Evolutionary conservation across 2,888 invertebrate genomes (phyloP).

Genomic region (Trilocha varians): DNA sequence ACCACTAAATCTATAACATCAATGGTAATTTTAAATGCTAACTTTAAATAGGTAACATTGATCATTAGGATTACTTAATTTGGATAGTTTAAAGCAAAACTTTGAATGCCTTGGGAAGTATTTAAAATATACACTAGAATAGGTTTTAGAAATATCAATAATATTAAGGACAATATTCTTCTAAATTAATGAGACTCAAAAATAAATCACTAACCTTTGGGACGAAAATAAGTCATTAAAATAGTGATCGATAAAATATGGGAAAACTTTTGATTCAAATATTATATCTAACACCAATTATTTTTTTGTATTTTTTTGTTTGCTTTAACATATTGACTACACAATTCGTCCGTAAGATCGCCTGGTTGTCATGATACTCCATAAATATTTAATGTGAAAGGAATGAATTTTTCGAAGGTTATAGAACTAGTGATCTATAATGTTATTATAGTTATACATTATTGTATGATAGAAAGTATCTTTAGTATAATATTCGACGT

Average conservation of each 20-base stretch:
- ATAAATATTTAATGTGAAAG: not conserved
- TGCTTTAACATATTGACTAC: not conserved
- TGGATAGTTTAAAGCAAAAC: not conserved
- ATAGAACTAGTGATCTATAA: not conserved
- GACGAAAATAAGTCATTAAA: constrained; percentile 16
- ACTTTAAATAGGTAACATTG: not conserved
- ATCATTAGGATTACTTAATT: not conserved
- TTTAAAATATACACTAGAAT: not conserved
- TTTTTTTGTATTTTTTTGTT: not conserved
- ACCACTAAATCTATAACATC: not conserved
- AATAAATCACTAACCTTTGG: constrained; percentile 41
- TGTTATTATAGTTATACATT: too few relatives aligned
- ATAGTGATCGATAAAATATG: not conserved
- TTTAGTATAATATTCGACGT: too few relatives aligned
- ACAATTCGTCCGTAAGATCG: not conserved
- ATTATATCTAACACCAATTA: not conserved
- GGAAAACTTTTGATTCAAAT: not conserved
- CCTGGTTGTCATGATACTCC: not conserved
- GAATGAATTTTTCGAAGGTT: not conserved
- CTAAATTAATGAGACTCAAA: constrained; percentile 12
- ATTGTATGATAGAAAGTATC: too few relatives aligned
- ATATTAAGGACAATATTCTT: constrained; percentile 12
- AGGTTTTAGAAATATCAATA: constrained; percentile 17
- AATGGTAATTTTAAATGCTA: not conserved
- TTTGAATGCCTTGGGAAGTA: not conserved